Conservation (phyloP, 1,140 invertebrate genomes). For the Hyles euphorbiae region DNA sequence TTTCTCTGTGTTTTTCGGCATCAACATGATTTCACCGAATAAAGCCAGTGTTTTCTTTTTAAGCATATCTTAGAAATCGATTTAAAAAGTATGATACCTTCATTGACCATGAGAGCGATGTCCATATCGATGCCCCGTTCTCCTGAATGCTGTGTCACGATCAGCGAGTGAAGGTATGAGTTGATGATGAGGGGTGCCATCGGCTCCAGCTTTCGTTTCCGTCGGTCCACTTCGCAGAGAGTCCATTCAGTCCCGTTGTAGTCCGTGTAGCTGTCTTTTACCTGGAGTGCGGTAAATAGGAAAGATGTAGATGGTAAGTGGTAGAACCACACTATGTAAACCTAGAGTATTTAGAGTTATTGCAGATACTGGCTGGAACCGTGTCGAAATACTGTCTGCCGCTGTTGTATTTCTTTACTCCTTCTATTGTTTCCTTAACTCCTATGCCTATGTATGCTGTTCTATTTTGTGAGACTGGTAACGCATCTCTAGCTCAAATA, state of each 20-base stretch:
- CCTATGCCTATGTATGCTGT: too few relatives aligned
- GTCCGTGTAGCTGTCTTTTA: constrained; percentile 80
- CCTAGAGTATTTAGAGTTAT: too few relatives aligned
- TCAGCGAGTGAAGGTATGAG: constrained; percentile 78
- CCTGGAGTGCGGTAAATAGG: constrained; percentile 30
- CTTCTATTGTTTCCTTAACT: too few relatives aligned
- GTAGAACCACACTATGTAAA: too few relatives aligned
- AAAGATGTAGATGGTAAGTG: background rate
- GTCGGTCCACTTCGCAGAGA: constrained; percentile 73
- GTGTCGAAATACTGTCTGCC: too few relatives aligned
- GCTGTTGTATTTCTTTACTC: too few relatives aligned
- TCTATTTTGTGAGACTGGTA: too few relatives aligned
- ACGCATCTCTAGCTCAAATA: too few relatives aligned
- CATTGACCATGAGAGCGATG: constrained; percentile 58
- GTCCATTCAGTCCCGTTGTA: constrained; percentile 80
- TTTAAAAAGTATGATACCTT: constrained; percentile 30
- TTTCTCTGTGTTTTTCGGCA: too few relatives aligned
- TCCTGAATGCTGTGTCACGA: constrained; percentile 73
- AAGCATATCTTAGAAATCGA: background rate
- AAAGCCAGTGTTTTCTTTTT: too few relatives aligned
- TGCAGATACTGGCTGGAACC: too few relatives aligned
- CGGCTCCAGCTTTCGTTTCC: constrained; percentile 39
- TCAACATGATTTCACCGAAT: too few relatives aligned
- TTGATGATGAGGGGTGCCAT: constrained; percentile 76
- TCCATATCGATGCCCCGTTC: constrained; percentile 72